Evolutionary conservation across 2,888 invertebrate genomes (phyloP), one percentile per base, ranked within the genome.

Genomic region (Eucera pruinosa): DNA sequence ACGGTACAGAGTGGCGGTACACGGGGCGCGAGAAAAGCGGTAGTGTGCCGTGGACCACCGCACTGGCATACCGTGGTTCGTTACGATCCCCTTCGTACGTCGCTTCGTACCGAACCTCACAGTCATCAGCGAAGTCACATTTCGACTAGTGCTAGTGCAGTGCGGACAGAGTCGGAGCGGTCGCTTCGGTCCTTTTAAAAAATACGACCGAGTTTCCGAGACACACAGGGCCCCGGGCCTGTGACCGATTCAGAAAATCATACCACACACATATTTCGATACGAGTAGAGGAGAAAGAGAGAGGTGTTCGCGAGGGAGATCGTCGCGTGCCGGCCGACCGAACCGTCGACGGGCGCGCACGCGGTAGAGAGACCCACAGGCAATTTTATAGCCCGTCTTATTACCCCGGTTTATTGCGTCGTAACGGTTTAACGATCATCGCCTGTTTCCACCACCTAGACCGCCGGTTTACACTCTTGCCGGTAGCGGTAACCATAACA

Each of bases 31-130:
- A 93, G 93, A 93, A 94, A 94, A 95, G 94, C 94, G 94, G 94
- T 94, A 94, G 94, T 94, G 94, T 94, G 94, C 94, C 94, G 94
- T 94, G 94, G 94, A 94, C 94, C 94, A 94, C 93, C 93, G 94
- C 92, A 92, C 92, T 91, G 92, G 91, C 91, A 91, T 91, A 91
- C 91, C 90, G 91, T 91, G 91, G 90, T 90, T 90, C 89, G 90
- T 91, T 90, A 91, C 91, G 90, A 91, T 90, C 87, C 88, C 89
- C 87, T 89, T 87, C 88, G 88, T 87, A 87, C 88, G 86, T 85
- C 83, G 85, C 82, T 76, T 83, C 83, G 84, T 80, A 85, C 77
- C 41, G 77, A 74, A 68, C 78, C 81, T 72, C 80, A 73, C 82
- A 86, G 82, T 85, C 88, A 80, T 84, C 85, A 84, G 83, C 84